phyloP scores from a whole-genome alignment of 2,888 invertebrate species.

The Apocheima hispidaria region DNA sequence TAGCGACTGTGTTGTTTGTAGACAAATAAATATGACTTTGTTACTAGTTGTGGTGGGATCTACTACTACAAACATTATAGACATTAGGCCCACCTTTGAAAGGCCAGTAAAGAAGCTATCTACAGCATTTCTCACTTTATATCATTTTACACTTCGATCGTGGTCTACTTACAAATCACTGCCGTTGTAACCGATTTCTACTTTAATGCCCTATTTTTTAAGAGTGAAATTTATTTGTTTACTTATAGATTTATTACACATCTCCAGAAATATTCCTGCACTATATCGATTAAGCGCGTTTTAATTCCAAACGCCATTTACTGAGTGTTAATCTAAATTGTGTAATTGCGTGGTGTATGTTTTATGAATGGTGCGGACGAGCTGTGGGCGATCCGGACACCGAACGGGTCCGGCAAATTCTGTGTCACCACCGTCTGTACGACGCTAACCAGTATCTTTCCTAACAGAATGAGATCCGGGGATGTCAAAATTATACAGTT shows the following conservation, averaged over 20 bases:
- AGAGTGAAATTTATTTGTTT: conserved; percentile 14
- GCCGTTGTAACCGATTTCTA: conserved; percentile 10
- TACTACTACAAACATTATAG: conserved; percentile 1
- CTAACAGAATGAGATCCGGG: conserved; percentile 45
- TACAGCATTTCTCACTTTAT: conserved; percentile 33
- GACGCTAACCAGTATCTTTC: conserved; percentile 52
- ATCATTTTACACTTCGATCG: conserved; percentile 31
- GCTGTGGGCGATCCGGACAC: conserved; percentile 78
- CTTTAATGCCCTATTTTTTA: conserved; percentile 6
- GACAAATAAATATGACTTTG: conserved; percentile 1
- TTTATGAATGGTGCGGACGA: conserved; percentile 75
- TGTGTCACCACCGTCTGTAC: conserved; percentile 57
- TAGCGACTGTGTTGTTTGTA: conserved; percentile 38
- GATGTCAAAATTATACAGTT: conserved; percentile 43
- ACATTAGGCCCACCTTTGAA: conserved; percentile 10
- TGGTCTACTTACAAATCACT: conserved; percentile 30
- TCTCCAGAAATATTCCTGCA: conserved; percentile 37
- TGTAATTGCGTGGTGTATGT: conserved; percentile 71
- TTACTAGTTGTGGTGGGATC: conserved; percentile 10
- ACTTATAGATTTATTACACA: conserved; percentile 23
- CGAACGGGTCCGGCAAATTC: conserved; percentile 61
- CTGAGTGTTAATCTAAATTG: conserved; percentile 66
- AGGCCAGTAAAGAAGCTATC: conserved; percentile 24
- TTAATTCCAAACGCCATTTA: conserved; percentile 58
- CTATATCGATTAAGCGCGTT: conserved; percentile 54